These are phyloP conservation scores for Jacana jacana DNA, from an alignment of 2,113 vertebrate genomes.

Conservation along the genomic window DNA sequence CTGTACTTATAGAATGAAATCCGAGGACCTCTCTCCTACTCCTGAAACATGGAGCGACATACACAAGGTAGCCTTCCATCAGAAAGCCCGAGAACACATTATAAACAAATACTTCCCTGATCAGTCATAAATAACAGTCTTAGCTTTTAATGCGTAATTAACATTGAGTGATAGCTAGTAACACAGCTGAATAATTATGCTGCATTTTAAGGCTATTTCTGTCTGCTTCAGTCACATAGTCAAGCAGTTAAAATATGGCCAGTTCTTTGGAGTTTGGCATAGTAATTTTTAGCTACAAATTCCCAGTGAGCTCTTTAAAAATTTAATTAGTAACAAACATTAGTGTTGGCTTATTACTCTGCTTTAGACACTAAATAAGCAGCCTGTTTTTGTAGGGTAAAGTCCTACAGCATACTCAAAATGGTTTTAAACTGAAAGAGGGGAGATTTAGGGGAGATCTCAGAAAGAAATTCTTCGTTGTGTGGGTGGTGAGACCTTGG, in stretches of 20 bases:
- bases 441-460: too few relatives aligned
- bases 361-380: neutral
- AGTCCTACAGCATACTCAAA: neutral
- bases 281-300: slow-evolving; percentile 53
- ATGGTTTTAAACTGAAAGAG: too few relatives aligned
- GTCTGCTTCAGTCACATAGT: slow-evolving; percentile 26
- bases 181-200: slow-evolving; percentile 59
- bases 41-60: neutral
- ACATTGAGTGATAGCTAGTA: slow-evolving; percentile 41
- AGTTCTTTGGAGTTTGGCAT: slow-evolving; percentile 28
- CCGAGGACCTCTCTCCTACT: neutral
- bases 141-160: slow-evolving; percentile 73
- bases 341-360: slow-evolving; percentile 5
- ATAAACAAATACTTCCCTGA: slow-evolving; percentile 54
- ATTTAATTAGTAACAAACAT: slow-evolving; percentile 54
- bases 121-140: slow-evolving; percentile 59
- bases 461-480: too few relatives aligned
- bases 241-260: slow-evolving; percentile 40
- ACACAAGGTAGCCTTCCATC: neutral
- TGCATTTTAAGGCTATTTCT: slow-evolving; percentile 35
- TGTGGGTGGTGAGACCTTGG: too few relatives aligned
- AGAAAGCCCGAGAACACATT: neutral
- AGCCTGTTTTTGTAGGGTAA: neutral
- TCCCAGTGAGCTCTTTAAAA: slow-evolving; percentile 56
- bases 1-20: neutral